These are phyloP conservation scores for Nemapogon koenigi DNA, from an alignment of 2,888 invertebrate genomes.

Conservation along the genomic window DNA sequence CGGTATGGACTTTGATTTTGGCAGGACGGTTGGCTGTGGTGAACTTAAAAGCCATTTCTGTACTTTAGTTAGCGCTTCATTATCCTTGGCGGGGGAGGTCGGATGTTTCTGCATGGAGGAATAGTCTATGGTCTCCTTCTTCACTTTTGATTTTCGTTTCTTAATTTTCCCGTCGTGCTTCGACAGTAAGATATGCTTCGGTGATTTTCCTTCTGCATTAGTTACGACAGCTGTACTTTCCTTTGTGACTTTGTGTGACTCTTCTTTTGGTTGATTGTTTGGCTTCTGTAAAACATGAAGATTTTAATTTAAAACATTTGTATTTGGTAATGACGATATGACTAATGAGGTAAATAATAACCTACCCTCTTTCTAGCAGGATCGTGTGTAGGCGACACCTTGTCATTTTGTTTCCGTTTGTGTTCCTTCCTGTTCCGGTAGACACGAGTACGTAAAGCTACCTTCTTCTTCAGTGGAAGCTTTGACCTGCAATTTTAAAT, in stretches of 20 bases:
- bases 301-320: conserved; percentile 5
- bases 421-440: conserved; percentile 62
- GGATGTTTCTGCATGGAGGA: conserved; percentile 70
- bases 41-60: conserved; percentile 85
- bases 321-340: neutral
- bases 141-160: conserved; percentile 63
- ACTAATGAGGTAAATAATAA: conserved; percentile 14
- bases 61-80: conserved; percentile 74
- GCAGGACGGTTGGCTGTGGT: conserved; percentile 67
- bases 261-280: conserved; percentile 39
- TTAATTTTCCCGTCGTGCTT: conserved; percentile 57
- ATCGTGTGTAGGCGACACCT: conserved; percentile 47
- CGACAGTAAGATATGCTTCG: conserved; percentile 56
- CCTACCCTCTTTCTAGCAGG: conserved; percentile 56
- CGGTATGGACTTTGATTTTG: conserved; percentile 87
- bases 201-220: conserved; percentile 62
- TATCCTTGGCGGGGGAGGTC: conserved; percentile 60
- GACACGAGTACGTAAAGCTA: conserved; percentile 67
- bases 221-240: conserved; percentile 46
- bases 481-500: conserved; percentile 68
- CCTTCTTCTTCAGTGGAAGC: conserved; percentile 86
- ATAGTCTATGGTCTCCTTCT: conserved; percentile 82
- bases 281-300: conserved; percentile 39
- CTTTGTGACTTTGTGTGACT: conserved; percentile 41
- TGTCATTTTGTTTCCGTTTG: conserved; percentile 44